Conservation (phyloP, 2,113 vertebrate genomes). For the Dicrurus megarhynchus region DNA sequence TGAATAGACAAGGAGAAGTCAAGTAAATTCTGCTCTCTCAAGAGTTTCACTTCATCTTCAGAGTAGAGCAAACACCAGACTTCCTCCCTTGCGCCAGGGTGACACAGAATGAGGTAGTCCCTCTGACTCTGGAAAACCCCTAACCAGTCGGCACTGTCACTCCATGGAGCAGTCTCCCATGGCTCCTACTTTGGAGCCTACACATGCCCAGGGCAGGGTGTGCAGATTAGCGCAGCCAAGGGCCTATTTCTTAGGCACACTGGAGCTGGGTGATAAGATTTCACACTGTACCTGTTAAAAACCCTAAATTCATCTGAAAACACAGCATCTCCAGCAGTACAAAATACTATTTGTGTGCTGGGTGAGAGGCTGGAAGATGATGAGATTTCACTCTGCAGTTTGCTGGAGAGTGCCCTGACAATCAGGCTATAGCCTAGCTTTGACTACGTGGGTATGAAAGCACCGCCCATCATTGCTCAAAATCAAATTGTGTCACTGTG, state of each 20-base stretch:
- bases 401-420: background rate
- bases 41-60: background rate
- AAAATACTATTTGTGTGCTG: background rate
- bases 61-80: background rate
- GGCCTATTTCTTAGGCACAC: background rate
- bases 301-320: background rate
- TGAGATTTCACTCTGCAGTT: background rate
- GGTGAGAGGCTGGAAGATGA: background rate
- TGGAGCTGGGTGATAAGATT: background rate
- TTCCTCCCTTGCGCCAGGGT: background rate
- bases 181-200: rapidly evolving
- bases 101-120: background rate
- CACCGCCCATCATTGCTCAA: background rate
- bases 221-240: background rate
- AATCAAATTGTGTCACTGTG: background rate
- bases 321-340: background rate
- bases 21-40: background rate
- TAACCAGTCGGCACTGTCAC: rapidly evolving
- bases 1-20: background rate
- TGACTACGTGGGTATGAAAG: background rate
- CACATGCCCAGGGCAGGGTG: background rate
- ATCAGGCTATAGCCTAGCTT: background rate
- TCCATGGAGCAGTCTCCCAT: background rate
- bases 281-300: background rate
- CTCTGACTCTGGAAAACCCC: background rate